Base-by-base conservation (phyloP, 2,888 invertebrate genomes). In the Scaeva pyrastri region DNA sequence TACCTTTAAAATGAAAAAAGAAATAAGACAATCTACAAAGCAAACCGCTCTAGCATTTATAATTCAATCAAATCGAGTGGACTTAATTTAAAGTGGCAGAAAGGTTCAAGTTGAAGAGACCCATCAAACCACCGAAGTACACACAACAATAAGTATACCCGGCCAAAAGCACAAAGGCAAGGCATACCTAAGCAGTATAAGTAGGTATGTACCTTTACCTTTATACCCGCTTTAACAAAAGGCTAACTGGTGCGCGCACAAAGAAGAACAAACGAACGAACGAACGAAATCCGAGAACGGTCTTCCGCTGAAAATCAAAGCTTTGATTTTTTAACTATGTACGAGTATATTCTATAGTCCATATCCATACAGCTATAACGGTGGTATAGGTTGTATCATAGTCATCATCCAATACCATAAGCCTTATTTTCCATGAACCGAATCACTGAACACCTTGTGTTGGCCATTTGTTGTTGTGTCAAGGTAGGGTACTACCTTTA, bases 241-340 rank as follows among this genome's bases (percentile, higher is more conserved):
- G 79, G 75, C 64, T 64, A 79, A 84, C 72, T 79, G 71, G 31
- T 64, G 66, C 52, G 31, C 48, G 52, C 58, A 79, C 56, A 71
- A 68, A 43, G 41, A 19, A 21, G 5, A 36, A 14, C 41, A 78
- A n/a, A n/a, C n/a, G n/a, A n/a, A n/a, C n/a, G n/a, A n/a, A n/a
- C n/a, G n/a, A 74, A 21, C 48, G 85, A 80, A 80, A 80, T 55
- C 56, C 56, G 76, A 85, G 76, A 73, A 77, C 48, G 80, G 76
- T 76, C 85, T 76, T 80, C 80, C 85, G 76, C 62, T 70, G 12
- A 73, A 70, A 85, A 72, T 76, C 80, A 73, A 77, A 76, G 76
- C 80, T 80, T 85, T 80, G 75, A 75, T 75, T 71, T 76, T n/a
- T n/a, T n/a, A n/a, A n/a, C n/a, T n/a, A n/a, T n/a, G n/a, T n/a